phyloP scores from a whole-genome alignment of 2,888 invertebrate species.

The Orthosia gracilis region DNA sequence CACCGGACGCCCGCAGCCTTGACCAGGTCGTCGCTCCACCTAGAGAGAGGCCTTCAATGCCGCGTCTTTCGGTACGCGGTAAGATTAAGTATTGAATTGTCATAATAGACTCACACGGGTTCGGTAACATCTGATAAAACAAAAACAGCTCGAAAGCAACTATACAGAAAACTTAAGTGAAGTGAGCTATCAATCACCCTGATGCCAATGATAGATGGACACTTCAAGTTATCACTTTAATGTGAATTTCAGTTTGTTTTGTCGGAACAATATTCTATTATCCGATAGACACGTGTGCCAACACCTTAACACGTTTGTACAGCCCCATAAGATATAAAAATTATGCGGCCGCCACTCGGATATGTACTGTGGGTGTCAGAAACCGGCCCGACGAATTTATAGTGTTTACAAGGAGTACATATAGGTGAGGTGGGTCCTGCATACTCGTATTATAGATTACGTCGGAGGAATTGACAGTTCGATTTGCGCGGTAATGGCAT shows the following conservation, averaged over 20 bases:
- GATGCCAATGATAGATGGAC: no score
- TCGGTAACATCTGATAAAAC: no score
- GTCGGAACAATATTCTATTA: background rate
- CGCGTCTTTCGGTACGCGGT: no score
- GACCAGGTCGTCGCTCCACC: no score
- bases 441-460: constrained; percentile 48
- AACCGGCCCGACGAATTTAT: constrained; percentile 41
- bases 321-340: constrained; percentile 64
- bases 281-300: constrained; percentile 11
- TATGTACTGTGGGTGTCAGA: constrained; percentile 49
- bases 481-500: constrained; percentile 1
- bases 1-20: no score
- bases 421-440: constrained; percentile 16
- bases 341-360: constrained; percentile 53
- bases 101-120: no score
- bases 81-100: no score
- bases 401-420: constrained; percentile 16
- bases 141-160: no score
- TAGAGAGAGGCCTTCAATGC: no score
- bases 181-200: no score
- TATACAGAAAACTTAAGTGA: no score
- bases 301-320: constrained; percentile 28
- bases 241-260: background rate
- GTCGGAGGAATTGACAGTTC: constrained; percentile 31
- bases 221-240: no score